These are phyloP conservation scores for Chesias legatella DNA, from an alignment of 2,888 invertebrate genomes.

Conservation along the genomic window DNA sequence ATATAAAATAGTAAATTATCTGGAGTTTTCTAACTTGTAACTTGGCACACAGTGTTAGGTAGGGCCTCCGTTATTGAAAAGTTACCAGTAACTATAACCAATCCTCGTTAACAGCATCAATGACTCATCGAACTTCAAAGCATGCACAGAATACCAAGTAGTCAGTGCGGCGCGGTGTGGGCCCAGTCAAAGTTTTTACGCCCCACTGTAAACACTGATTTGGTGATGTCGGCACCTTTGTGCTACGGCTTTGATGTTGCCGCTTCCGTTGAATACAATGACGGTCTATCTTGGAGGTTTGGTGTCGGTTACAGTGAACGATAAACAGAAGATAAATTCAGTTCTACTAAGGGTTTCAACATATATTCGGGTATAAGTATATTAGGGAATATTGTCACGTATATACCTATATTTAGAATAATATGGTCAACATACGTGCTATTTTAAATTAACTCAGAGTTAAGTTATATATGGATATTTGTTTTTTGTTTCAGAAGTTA, in stretches of 20 bases:
- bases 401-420: no score
- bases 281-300: slow-evolving; percentile 47
- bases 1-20: no score
- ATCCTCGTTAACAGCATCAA: slow-evolving; percentile 40
- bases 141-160: slow-evolving; percentile 25
- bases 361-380: no score
- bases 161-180: slow-evolving; percentile 42
- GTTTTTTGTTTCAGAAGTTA: not conserved
- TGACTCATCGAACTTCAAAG: slow-evolving; percentile 54
- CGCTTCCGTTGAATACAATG: slow-evolving; percentile 71
- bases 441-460: no score
- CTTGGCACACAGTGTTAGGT: slow-evolving; percentile 25
- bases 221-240: slow-evolving; percentile 48
- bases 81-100: slow-evolving; percentile 22
- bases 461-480: no score
- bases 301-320: slow-evolving; percentile 27
- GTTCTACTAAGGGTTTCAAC: not conserved
- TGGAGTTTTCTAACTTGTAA: no score
- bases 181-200: slow-evolving; percentile 62
- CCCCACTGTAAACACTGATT: slow-evolving; percentile 62
- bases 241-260: slow-evolving; percentile 59
- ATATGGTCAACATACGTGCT: no score
- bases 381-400: not conserved
- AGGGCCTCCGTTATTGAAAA: slow-evolving; percentile 22
- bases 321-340: slow-evolving; percentile 35